Evolutionary conservation across 2,797 vertebrate genomes (phyloP).

Genomic region (Discoglossus pictus): DNA sequence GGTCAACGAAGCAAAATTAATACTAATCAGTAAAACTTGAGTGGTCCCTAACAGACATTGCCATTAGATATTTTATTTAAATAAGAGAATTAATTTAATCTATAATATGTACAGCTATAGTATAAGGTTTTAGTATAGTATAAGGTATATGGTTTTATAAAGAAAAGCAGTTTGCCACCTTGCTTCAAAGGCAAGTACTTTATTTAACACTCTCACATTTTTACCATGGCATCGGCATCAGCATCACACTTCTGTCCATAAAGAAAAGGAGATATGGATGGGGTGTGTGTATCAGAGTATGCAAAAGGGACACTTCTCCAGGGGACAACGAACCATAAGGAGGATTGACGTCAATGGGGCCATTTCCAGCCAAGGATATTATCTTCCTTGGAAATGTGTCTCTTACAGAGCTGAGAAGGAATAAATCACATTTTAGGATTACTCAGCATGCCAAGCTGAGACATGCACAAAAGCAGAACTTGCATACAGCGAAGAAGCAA

Average conservation of each 20-base stretch:
- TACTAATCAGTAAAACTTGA: no score
- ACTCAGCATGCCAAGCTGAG: constrained; percentile 24
- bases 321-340: constrained; percentile 52
- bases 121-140: no score
- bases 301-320: constrained; percentile 56
- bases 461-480: constrained; percentile 30
- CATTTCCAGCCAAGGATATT: constrained; percentile 61
- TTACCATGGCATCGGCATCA: neutral
- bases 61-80: no score
- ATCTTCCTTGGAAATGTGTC: constrained; percentile 60
- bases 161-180: no score
- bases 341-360: constrained; percentile 57
- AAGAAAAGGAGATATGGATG: no score
- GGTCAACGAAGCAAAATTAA: no score
- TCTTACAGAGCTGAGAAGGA: constrained; percentile 52
- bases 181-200: no score
- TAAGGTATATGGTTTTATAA: no score
- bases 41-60: no score
- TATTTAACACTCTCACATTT: no score
- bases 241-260: neutral
- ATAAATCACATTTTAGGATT: constrained; percentile 32
- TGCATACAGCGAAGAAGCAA: constrained; percentile 36
- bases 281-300: constrained; percentile 50
- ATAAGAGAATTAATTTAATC: no score
- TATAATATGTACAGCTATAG: no score